phyloP scores from a whole-genome alignment of 2,888 invertebrate species.

The Philhelius pedissequus region DNA sequence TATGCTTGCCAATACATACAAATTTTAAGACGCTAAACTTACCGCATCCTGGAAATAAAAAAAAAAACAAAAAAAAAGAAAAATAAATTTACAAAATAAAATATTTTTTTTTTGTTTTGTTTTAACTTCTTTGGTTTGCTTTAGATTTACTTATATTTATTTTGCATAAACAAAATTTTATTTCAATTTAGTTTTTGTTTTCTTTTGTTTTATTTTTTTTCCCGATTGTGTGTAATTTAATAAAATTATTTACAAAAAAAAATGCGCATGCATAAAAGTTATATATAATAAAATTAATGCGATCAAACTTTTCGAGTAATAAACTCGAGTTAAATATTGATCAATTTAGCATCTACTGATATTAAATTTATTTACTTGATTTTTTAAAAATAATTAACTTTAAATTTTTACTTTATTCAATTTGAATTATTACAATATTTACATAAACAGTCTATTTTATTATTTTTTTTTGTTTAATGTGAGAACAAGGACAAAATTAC shows the following conservation, averaged over 20 bases:
- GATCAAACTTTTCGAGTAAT: conserved; percentile 36
- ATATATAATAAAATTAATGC: conserved; percentile 32
- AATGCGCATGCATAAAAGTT: conserved; percentile 62
- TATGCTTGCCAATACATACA: conserved; percentile 35
- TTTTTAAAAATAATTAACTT: conserved; percentile 3
- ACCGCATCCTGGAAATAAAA: conserved; percentile 80
- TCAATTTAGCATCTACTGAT: conserved; percentile 43
- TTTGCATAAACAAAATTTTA: not conserved
- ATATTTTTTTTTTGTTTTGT: conserved; percentile 54
- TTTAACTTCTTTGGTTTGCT: conserved; percentile 7
- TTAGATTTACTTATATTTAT: not conserved
- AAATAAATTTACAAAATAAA: conserved; percentile 71
- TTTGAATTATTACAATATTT: conserved; percentile 31
- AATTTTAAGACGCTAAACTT: conserved; percentile 72
- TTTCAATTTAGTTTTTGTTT: conserved; percentile 21
- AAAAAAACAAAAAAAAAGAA: conserved; percentile 73
- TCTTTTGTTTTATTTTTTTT: conserved; percentile 35
- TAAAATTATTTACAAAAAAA: conserved; percentile 59
- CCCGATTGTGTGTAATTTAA: conserved; percentile 30
- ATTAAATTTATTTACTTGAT: conserved; percentile 26
- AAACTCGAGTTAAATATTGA: conserved; percentile 37
- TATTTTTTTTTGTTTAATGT: not conserved
- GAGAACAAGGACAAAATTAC: conserved; percentile 78
- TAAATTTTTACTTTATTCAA: conserved; percentile 2
- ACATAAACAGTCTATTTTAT: conserved; percentile 7